Evolutionary conservation across 1,140 invertebrate genomes (phyloP).

Genomic region (Pogonomyrmex californicus): DNA sequence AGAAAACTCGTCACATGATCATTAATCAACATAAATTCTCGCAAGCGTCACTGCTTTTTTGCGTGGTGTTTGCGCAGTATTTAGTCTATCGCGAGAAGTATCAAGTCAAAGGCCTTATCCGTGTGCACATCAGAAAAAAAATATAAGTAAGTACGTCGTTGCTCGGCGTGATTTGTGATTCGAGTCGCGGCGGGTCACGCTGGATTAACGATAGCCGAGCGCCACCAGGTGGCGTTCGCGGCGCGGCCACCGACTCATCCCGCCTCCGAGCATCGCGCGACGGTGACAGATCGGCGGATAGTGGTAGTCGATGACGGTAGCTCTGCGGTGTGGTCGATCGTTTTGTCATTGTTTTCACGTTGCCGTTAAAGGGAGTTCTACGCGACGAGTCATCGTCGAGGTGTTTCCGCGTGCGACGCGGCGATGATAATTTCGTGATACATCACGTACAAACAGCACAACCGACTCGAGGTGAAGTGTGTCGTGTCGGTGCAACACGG

Average conservation of each 20-base stretch:
- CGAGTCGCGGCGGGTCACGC: not conserved
- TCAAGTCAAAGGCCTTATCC: not conserved
- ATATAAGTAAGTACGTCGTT: not conserved
- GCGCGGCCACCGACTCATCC: not conserved
- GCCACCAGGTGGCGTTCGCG: not conserved
- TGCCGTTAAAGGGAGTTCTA: not conserved
- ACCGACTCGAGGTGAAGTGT: constrained; percentile 1
- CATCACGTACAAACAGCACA: not conserved
- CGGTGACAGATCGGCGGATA: not conserved
- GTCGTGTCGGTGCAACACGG: no score
- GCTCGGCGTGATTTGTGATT: not conserved
- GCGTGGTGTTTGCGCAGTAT: not conserved
- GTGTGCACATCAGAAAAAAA: no score
- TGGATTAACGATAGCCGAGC: not conserved
- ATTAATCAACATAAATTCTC: no score
- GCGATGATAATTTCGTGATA: not conserved
- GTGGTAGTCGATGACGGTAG: not conserved
- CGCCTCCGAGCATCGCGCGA: not conserved
- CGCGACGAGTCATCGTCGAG: not conserved
- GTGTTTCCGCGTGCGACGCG: not conserved
- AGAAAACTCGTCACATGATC: not conserved
- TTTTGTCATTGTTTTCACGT: no score
- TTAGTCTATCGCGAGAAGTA: not conserved
- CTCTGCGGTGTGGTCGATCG: not conserved
- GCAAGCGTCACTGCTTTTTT: not conserved